Conservation (phyloP, 2,113 vertebrate species). For the Charadrius vociferus region DNA sequence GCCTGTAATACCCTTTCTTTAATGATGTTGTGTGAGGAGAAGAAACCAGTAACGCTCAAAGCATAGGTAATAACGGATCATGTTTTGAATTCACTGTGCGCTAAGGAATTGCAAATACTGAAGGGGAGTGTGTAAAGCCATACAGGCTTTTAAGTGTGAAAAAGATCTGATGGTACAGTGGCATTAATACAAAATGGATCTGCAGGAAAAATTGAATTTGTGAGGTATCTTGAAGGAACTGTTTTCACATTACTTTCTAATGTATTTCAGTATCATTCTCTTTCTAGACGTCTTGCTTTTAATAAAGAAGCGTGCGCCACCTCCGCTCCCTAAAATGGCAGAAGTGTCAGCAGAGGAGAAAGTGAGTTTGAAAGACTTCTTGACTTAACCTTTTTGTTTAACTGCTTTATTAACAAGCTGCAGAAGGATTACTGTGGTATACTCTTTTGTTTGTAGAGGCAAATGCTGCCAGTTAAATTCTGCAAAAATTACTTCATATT, state of each 20-base stretch:
- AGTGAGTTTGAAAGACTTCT: constrained; percentile 63
- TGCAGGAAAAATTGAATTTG: rapidly evolving
- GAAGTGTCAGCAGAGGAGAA: constrained; percentile 93
- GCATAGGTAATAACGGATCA: neutral
- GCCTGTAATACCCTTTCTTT: neutral
- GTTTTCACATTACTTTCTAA: neutral
- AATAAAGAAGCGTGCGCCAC: constrained; percentile 86
- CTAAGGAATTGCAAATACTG: neutral
- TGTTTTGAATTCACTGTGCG: neutral
- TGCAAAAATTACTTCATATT: neutral
- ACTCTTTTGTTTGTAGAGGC: neutral
- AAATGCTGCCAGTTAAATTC: neutral
- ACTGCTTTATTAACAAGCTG: neutral
- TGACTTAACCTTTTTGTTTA: rapidly evolving
- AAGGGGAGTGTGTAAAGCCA: neutral
- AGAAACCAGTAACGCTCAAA: neutral
- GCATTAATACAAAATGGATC: neutral
- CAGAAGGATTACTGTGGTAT: neutral
- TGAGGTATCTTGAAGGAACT: neutral
- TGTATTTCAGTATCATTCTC: neutral
- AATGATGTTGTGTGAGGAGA: neutral
- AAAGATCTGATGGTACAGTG: neutral
- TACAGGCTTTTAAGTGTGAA: neutral
- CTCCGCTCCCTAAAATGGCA: constrained; percentile 86
- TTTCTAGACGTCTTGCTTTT: constrained; percentile 88